Percentiles rank a stretch among this genome's conserved stretches.
Conservation (phyloP, 1,140 invertebrate genomes). For the Temnothorax longispinosus region DNA sequence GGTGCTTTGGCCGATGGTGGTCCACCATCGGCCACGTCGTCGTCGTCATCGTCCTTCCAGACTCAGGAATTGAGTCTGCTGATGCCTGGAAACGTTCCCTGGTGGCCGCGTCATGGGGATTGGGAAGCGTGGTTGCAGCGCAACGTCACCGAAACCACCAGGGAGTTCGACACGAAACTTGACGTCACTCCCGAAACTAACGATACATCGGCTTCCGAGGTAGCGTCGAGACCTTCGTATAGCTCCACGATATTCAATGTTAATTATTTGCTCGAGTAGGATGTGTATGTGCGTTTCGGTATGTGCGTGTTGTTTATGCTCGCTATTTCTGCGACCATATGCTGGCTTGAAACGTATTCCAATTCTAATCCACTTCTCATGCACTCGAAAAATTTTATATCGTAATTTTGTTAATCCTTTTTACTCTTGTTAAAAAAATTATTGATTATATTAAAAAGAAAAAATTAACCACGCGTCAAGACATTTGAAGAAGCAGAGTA, state of each 20-base stretch:
- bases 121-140: slow-evolving; percentile 78
- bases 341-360: not conserved
- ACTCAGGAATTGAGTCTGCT: slow-evolving; percentile 60
- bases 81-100: slow-evolving; percentile 50
- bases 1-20: slow-evolving; percentile 25
- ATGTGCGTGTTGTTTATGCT: slow-evolving; percentile 20
- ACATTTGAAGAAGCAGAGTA: not conserved
- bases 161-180: slow-evolving; percentile 69
- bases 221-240: slow-evolving; percentile 69
- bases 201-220: slow-evolving; percentile 76
- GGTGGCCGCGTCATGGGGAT: slow-evolving; percentile 70
- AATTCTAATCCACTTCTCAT: not conserved
- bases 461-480: not conserved
- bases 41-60: slow-evolving; percentile 53
- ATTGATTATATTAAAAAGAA: not conserved
- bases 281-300: not conserved
- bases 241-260: not conserved
- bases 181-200: slow-evolving; percentile 82
- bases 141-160: slow-evolving; percentile 61
- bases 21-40: slow-evolving; percentile 51
- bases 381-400: not conserved
- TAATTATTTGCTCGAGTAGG: not conserved
- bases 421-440: not conserved
- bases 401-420: not conserved
- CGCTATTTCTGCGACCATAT: not conserved